Conservation (phyloP, 2,113 vertebrate species). For the Cricetomys ansorgei region DNA sequence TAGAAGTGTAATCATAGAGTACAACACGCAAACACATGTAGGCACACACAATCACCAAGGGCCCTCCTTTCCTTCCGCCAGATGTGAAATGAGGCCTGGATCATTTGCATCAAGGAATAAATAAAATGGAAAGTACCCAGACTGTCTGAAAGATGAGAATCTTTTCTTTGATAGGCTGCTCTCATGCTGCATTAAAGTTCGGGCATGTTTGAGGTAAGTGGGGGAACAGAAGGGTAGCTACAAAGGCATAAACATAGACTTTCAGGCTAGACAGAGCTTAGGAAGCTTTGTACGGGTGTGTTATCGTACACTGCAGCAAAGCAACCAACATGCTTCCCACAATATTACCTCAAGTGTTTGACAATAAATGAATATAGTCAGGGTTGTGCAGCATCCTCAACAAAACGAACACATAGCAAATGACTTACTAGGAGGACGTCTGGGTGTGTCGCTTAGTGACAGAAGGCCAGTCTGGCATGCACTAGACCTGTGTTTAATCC, state of each 20-base stretch:
- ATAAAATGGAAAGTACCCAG: constrained; percentile 24
- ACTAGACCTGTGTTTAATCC: not conserved
- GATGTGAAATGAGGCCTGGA: not conserved
- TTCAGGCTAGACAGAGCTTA: not conserved
- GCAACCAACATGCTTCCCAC: not conserved
- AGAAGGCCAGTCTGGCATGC: not conserved
- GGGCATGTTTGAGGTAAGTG: not conserved
- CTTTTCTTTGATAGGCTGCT: constrained; percentile 1
- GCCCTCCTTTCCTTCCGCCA: constrained; percentile 21
- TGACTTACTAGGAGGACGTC: not conserved
- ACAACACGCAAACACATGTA: not conserved
- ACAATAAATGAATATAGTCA: not conserved
- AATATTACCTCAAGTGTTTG: not conserved
- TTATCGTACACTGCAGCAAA: not conserved
- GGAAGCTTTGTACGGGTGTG: not conserved
- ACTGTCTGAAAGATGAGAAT: not conserved
- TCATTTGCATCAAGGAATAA: constrained; percentile 16
- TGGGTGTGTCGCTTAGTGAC: not conserved
- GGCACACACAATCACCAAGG: not conserved
- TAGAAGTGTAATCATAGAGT: not conserved
- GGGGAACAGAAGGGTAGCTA: not conserved
- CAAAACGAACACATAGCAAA: not conserved
- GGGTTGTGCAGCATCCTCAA: not conserved
- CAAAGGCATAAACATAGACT: not conserved
- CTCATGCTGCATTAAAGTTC: not conserved